Evolutionary conservation across 1,140 invertebrate species (phyloP), one percentile per base, ranked within the genome.

Genomic region (Hyles vespertilio): DNA sequence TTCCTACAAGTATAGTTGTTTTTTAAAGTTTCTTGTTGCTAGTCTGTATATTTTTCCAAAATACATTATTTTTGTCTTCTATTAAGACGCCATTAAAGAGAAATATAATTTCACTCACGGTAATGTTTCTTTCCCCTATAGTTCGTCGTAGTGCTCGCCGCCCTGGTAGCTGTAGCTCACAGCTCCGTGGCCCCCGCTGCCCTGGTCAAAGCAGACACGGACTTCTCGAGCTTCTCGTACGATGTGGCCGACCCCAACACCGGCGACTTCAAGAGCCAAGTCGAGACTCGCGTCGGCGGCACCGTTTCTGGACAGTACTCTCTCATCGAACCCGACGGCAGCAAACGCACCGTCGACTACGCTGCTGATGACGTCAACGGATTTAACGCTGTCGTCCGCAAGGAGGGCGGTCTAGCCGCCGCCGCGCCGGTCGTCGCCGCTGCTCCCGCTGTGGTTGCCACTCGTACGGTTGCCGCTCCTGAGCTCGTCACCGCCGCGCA

Each of bases 231-330:
- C 70, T 85, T 85, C 67, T 74, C 84, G 32, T 90, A 90, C 67
- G 77, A 80, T 51, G 89, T 91, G 0, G 79, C 81, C 5, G 90
- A 91, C 72, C 80, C 89, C 50, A 81, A 81, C 77, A 91, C 83
- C 68, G 88, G 91, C 45, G 90, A 91, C 73, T 84, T 70, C 65
- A 91, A 91, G 74, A 83, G 79, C 56, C 87, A 89, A 55, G 70
- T 84, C 5, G 90, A 91, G 70, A 85, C 77, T 50, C 79, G 90
- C 48, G 80, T 89, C 55, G 92, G 92, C 3, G 91, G 92, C 59
- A 55, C 86, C 9, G 91, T 92, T 9, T 71, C 82, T 53, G 92
- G 92, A 32, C 78, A 86, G 64, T 89, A 90, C 74, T 83, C 87
- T 10, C 68, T 89, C 11, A 59, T 88, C 34, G 89, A 91, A 52